Evolutionary conservation across 2,888 invertebrate species (phyloP).

Genomic region (Metopia argyrocephala): DNA sequence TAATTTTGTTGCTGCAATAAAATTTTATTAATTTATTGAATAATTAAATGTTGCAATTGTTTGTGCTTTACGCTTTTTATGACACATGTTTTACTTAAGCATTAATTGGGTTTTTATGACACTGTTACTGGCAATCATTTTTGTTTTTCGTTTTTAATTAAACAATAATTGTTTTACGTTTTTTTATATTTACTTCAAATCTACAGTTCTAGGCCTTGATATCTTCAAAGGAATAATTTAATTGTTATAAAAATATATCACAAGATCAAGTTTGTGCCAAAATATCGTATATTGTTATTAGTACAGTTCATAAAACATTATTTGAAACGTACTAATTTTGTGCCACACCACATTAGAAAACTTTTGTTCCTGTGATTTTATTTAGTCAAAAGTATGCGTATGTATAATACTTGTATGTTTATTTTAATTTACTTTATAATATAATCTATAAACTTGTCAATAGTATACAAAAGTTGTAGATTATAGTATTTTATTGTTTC

Average conservation of each 20-base stretch:
- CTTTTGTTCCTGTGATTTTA: not conserved
- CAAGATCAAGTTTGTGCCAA: not conserved
- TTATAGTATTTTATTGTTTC: not conserved
- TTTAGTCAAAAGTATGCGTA: no score
- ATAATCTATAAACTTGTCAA: not conserved
- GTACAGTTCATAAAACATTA: no score
- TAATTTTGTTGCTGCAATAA: no score
- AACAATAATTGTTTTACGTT: not conserved
- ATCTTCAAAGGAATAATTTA: not conserved
- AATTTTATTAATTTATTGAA: no score
- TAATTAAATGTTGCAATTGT: not conserved
- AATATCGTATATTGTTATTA: no score
- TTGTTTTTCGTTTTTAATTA: not conserved
- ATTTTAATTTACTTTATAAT: not conserved
- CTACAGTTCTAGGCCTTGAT: not conserved
- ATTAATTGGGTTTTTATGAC: slow-evolving; percentile 10
- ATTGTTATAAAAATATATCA: not conserved
- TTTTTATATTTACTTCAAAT: not conserved
- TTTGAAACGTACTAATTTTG: no score
- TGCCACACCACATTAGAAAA: not conserved
- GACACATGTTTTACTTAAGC: not conserved
- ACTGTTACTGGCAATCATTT: slow-evolving; percentile 2
- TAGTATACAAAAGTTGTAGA: not conserved
- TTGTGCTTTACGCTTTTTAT: not conserved
- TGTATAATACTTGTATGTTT: no score